Percentiles rank a stretch among this genome's conserved stretches.
Evolutionary conservation across 1,140 invertebrate genomes (phyloP).

Genomic region (Bombus sibiricus): DNA sequence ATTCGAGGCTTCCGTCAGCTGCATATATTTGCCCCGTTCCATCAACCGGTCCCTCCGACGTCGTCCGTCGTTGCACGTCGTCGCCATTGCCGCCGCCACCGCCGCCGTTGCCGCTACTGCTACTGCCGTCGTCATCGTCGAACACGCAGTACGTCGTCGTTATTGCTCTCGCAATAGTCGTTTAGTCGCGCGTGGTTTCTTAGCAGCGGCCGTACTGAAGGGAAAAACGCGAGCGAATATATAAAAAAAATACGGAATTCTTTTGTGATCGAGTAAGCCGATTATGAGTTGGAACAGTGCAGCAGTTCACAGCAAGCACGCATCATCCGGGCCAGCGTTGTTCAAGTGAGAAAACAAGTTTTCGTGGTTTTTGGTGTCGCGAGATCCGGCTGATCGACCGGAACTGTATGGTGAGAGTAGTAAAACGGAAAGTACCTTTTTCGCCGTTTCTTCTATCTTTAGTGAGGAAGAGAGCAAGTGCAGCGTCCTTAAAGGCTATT

Average conservation of each 20-base stretch:
- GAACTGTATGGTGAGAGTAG: constrained; percentile 44
- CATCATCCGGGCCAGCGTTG: constrained; percentile 47
- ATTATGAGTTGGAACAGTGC: constrained; percentile 67
- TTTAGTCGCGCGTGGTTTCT: constrained; percentile 61
- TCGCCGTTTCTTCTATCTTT: constrained; percentile 8
- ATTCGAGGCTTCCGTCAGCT: constrained; percentile 78
- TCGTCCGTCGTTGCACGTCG: constrained; percentile 58
- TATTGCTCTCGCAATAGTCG: constrained; percentile 54
- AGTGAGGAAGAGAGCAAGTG: constrained; percentile 40
- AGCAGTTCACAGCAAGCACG: constrained; percentile 47
- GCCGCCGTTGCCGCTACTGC: constrained; percentile 43
- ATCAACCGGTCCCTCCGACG: constrained; percentile 61
- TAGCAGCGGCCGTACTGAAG: constrained; percentile 49
- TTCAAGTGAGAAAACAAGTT: constrained; percentile 53
- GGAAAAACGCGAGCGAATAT: constrained; percentile 40
- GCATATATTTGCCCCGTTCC: constrained; percentile 73
- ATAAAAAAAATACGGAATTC: constrained; percentile 11
- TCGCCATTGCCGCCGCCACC: constrained; percentile 55
- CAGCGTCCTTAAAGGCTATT: constrained; percentile 12
- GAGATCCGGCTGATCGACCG: constrained; percentile 46
- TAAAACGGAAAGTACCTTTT: constrained; percentile 19
- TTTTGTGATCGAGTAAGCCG: constrained; percentile 58
- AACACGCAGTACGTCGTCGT: constrained; percentile 71
- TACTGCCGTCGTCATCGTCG: constrained; percentile 62
- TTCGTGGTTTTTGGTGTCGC: constrained; percentile 48